Conservation (phyloP, 2,888 invertebrate genomes). For the Dolichomitus sp. region DNA sequence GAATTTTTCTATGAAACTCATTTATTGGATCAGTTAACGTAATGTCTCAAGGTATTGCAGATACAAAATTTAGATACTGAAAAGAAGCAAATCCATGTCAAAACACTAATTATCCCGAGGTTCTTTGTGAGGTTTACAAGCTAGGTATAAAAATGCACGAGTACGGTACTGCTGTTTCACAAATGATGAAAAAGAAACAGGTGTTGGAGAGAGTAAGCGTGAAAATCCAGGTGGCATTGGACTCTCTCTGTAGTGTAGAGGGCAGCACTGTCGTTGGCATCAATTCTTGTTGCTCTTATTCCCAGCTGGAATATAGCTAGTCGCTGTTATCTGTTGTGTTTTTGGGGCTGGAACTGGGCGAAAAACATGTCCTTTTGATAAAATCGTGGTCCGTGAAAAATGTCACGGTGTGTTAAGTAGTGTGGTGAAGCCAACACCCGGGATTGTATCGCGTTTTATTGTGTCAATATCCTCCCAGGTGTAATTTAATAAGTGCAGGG, state of each 20-base stretch:
- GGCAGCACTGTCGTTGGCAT: constrained; percentile 71
- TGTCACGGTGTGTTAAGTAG: constrained; percentile 3
- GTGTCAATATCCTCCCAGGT: constrained; percentile 64
- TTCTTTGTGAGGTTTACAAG: background rate
- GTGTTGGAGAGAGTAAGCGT: constrained; percentile 8
- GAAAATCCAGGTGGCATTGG: constrained; percentile 33
- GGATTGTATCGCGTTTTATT: background rate
- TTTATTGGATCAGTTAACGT: too few relatives aligned
- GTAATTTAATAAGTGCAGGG: constrained; percentile 78
- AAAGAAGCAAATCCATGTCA: too few relatives aligned
- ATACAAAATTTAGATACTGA: too few relatives aligned
- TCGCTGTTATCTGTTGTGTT: constrained; percentile 83
- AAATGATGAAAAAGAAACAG: constrained; percentile 19
- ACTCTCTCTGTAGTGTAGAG: constrained; percentile 37
- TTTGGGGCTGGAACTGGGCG: constrained; percentile 76
- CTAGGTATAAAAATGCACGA: background rate
- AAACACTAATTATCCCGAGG: background rate
- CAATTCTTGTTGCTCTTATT: constrained; percentile 80
- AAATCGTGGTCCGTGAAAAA: background rate
- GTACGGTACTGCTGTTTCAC: constrained; percentile 1
- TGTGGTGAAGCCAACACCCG: background rate
- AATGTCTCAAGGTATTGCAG: too few relatives aligned
- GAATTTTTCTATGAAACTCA: too few relatives aligned
- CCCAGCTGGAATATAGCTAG: constrained; percentile 78
- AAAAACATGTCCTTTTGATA: constrained; percentile 19